phyloP scores from a whole-genome alignment of 2,888 invertebrate species.

The Leptopterna dolabrata region DNA sequence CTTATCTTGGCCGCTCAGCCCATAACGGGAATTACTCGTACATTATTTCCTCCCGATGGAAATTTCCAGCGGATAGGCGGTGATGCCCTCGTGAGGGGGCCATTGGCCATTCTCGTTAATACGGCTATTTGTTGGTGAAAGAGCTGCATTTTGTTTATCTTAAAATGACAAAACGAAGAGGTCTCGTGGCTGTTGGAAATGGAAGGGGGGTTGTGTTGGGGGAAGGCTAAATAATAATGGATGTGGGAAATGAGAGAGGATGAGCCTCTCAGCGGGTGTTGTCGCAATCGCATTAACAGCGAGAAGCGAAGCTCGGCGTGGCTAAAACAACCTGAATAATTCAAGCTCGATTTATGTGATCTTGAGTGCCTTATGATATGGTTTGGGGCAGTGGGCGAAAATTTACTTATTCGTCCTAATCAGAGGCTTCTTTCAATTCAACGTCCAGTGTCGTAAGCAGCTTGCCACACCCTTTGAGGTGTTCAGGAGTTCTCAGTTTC shows the following conservation, averaged over 20 bases:
- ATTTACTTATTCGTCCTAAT: no score
- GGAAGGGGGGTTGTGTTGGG: neutral
- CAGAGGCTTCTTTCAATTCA: no score
- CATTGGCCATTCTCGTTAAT: neutral
- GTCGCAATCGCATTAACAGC: slow-evolving; percentile 1
- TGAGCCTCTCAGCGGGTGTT: neutral
- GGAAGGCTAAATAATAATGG: neutral
- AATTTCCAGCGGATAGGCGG: neutral
- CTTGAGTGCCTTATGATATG: slow-evolving; percentile 21
- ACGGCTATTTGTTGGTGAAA: neutral
- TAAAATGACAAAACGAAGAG: slow-evolving; percentile 1
- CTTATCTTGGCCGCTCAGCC: neutral
- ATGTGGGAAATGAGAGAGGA: neutral
- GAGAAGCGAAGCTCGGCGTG: neutral
- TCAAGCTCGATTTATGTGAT: slow-evolving; percentile 16
- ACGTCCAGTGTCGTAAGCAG: no score
- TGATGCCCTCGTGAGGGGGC: neutral
- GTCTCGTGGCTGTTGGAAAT: neutral
- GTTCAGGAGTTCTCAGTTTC: no score
- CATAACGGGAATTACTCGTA: neutral
- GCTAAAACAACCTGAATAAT: slow-evolving; percentile 9
- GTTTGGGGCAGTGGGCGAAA: neutral
- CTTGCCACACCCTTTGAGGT: no score
- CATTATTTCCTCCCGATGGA: neutral
- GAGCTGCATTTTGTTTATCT: neutral